Base-by-base conservation (phyloP, 1,140 invertebrate genomes). In the Euschistus heros region DNA sequence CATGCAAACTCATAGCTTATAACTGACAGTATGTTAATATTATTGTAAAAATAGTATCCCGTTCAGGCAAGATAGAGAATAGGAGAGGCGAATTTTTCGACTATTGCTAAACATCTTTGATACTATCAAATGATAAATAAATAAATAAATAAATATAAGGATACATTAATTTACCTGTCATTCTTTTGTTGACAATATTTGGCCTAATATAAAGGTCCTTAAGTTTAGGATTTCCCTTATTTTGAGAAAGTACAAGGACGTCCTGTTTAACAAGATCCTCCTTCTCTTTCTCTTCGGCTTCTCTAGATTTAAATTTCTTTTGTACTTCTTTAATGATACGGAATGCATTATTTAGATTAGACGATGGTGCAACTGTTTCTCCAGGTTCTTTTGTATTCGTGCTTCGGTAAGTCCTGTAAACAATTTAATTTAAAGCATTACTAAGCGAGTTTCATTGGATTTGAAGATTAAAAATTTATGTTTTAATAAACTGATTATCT, bases 231-330 rank as follows among this genome's bases (percentile, higher is more conserved):
- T 98, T 98, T 67, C 93, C 93, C 78, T 98, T 98, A 74, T 94
- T 94, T 72, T 91, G 90, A 14, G 91, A 95, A 5, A 98, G 75
- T 57, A 98, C 82, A n/a, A 99, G 78, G 8, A 92, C 95, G 77
- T 99, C 97, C 78, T 99, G 97, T 79, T 99, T 98, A 0, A 99
- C 96, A 60, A 99, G 84, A 81, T 93, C 90, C 76, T 99, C 97
- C 70, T 97, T 98, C 76, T 99, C 97, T 69, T 93, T 85, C 77
- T 99, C 96, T 77, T 99, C 97, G 0, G 94, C 94, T 78, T 99
- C 97, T 65, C 96, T 80, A 0, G 94, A 98, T 78, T 97, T 97
- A 74, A 94, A 99, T 74, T 94, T 96, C 75, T 99, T 98, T 77
- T 99, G 97, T 33, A 99, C 94, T 80, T 99, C 97, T 77, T 99